A percentile compares a stretch with the other conserved stretches of the same genome.
Evolutionary conservation across 2,797 vertebrate genomes (phyloP).

Genomic region (Pempheris klunzingeri): DNA sequence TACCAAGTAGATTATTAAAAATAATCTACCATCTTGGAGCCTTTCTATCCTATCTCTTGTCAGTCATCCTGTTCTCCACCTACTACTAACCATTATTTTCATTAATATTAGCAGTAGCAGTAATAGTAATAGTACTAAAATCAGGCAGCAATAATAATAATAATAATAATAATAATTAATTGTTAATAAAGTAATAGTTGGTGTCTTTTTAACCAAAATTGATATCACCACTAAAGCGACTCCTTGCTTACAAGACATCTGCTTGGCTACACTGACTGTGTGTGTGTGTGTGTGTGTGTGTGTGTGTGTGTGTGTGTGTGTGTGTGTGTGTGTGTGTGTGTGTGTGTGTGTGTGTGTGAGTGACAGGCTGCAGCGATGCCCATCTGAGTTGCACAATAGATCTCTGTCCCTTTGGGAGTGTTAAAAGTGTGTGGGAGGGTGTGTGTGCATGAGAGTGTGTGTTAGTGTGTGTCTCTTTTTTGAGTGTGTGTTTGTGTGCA

Average conservation of each 20-base stretch:
- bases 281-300: slow-evolving; percentile 10
- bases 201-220: slow-evolving; percentile 24
- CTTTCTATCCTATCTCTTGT: slow-evolving; percentile 4
- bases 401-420: slow-evolving; percentile 81
- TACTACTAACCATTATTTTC: slow-evolving; percentile 21
- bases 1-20: not conserved
- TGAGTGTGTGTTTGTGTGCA: slow-evolving; percentile 30
- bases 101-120: slow-evolving; percentile 10
- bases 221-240: slow-evolving; percentile 38
- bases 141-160: slow-evolving; percentile 15
- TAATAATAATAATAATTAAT: slow-evolving; percentile 20
- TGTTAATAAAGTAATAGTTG: slow-evolving; percentile 39
- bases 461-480: slow-evolving; percentile 41
- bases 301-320: slow-evolving; percentile 15
- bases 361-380: slow-evolving; percentile 66
- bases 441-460: slow-evolving; percentile 39
- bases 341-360: slow-evolving; percentile 34
- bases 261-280: slow-evolving; percentile 37
- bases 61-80: not conserved
- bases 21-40: not conserved
- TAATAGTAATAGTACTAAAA: slow-evolving; percentile 24
- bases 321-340: slow-evolving; percentile 18
- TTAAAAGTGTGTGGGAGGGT: slow-evolving; percentile 75
- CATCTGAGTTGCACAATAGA: slow-evolving; percentile 80
- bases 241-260: slow-evolving; percentile 64